phyloP scores from a whole-genome alignment of 2,888 invertebrate species.

The Chrysolina americana region DNA sequence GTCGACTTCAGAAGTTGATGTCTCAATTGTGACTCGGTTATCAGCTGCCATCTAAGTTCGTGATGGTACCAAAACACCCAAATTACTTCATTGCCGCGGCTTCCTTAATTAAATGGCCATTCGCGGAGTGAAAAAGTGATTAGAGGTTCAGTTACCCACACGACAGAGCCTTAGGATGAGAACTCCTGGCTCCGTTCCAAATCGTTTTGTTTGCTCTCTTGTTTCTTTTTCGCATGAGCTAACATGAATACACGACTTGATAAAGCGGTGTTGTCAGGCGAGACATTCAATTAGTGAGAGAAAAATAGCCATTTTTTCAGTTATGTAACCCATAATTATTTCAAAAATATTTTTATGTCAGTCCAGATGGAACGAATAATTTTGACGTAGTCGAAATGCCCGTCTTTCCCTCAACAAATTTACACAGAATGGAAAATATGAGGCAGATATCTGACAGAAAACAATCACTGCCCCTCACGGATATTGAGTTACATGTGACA shows the following conservation, averaged over 20 bases:
- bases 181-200: slow-evolving; percentile 14
- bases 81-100: slow-evolving; percentile 63
- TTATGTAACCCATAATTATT: background rate
- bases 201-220: slow-evolving; percentile 7
- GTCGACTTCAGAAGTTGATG: slow-evolving; percentile 58
- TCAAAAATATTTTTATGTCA: background rate
- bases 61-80: slow-evolving; percentile 53
- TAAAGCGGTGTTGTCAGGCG: slow-evolving; percentile 13
- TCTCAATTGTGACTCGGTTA: slow-evolving; percentile 58
- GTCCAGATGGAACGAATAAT: too few relatives aligned
- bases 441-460: too few relatives aligned
- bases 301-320: background rate
- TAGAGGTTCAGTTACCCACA: slow-evolving; percentile 38
- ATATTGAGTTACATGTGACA: too few relatives aligned
- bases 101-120: slow-evolving; percentile 60
- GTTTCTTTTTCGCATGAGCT: background rate
- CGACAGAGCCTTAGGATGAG: slow-evolving; percentile 31
- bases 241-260: slow-evolving; percentile 1
- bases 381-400: too few relatives aligned
- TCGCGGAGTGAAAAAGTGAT: slow-evolving; percentile 42
- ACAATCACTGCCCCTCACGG: too few relatives aligned
- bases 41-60: slow-evolving; percentile 58
- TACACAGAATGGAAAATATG: too few relatives aligned
- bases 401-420: too few relatives aligned
- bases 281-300: slow-evolving; percentile 8